phyloP scores from a whole-genome alignment of 2,797 vertebrate genomes.

The Sandelia bainsii region DNA sequence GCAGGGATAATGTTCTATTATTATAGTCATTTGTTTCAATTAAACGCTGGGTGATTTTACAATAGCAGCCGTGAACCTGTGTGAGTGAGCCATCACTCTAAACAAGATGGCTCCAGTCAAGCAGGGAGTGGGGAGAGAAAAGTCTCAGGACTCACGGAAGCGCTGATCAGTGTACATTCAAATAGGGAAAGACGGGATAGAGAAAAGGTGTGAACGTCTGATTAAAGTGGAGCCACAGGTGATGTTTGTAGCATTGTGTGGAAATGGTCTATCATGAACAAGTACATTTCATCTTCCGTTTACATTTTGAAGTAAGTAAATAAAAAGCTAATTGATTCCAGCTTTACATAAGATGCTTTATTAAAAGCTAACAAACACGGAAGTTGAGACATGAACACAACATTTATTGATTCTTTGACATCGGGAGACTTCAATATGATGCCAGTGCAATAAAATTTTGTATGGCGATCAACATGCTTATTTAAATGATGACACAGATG shows the following conservation, averaged over 20 bases:
- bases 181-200: constrained; percentile 20
- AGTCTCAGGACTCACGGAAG: constrained; percentile 52
- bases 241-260: background rate
- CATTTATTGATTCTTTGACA: constrained; percentile 45
- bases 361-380: constrained; percentile 22
- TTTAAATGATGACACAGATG: constrained; percentile 66
- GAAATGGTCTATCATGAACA: background rate
- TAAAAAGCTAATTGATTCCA: constrained; percentile 16
- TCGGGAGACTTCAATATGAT: constrained; percentile 47
- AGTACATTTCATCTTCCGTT: constrained; percentile 22
- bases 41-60: constrained; percentile 99
- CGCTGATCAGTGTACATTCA: constrained; percentile 56
- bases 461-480: constrained; percentile 46
- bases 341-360: constrained; percentile 13
- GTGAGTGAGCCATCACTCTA: constrained; percentile 95
- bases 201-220: background rate
- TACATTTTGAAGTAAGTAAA: constrained; percentile 8
- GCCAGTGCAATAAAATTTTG: constrained; percentile 46
- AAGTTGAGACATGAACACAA: constrained; percentile 16
- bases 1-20: constrained; percentile 99
- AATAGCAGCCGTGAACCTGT: constrained; percentile 99
- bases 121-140: constrained; percentile 62
- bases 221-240: constrained; percentile 29
- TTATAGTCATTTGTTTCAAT: constrained; percentile 99
- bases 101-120: constrained; percentile 95